These are phyloP conservation scores for Eupithecia abbreviata DNA, from an alignment of 2,888 invertebrate genomes.

Conservation along the genomic window DNA sequence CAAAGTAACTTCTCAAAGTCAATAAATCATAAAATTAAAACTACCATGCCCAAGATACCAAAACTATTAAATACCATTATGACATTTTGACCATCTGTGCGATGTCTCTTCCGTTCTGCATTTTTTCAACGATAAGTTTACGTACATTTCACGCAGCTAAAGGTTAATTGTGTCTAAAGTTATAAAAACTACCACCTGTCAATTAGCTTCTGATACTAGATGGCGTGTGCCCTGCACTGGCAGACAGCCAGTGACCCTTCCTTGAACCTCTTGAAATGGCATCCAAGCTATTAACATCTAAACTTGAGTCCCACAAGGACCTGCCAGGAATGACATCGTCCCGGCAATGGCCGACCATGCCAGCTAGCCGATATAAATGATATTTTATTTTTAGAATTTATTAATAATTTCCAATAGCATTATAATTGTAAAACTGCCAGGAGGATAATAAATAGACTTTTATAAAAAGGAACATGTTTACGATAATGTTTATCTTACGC, in stretches of 20 bases:
- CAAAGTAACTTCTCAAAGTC: neutral
- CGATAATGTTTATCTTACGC: slow-evolving; percentile 29
- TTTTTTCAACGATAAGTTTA: slow-evolving; percentile 28
- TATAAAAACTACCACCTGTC: slow-evolving; percentile 54
- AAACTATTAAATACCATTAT: slow-evolving; percentile 35
- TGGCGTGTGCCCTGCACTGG: slow-evolving; percentile 39
- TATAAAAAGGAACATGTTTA: slow-evolving; percentile 28
- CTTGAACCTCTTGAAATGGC: slow-evolving; percentile 50
- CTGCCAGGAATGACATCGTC: slow-evolving; percentile 41
- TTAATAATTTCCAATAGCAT: slow-evolving; percentile 31
- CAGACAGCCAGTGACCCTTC: slow-evolving; percentile 39
- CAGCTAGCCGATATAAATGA: slow-evolving; percentile 36
- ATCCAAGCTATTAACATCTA: slow-evolving; percentile 29
- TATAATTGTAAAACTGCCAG: slow-evolving; percentile 25
- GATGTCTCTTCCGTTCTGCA: slow-evolving; percentile 28
- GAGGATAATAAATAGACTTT: slow-evolving; percentile 26
- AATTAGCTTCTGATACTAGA: slow-evolving; percentile 50
- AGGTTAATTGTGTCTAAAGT: slow-evolving; percentile 52
- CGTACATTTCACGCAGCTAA: slow-evolving; percentile 48
- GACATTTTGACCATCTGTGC: slow-evolving; percentile 40
- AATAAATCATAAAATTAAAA: slow-evolving; percentile 11
- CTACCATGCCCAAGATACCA: slow-evolving; percentile 27
- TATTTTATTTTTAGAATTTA: slow-evolving; percentile 37
- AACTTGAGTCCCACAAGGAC: slow-evolving; percentile 41
- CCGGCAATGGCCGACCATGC: slow-evolving; percentile 30